Percentiles rank a stretch among this genome's conserved stretches.
phyloP scores from a whole-genome alignment of 2,113 vertebrate genomes.

The Burhinus bistriatus region DNA sequence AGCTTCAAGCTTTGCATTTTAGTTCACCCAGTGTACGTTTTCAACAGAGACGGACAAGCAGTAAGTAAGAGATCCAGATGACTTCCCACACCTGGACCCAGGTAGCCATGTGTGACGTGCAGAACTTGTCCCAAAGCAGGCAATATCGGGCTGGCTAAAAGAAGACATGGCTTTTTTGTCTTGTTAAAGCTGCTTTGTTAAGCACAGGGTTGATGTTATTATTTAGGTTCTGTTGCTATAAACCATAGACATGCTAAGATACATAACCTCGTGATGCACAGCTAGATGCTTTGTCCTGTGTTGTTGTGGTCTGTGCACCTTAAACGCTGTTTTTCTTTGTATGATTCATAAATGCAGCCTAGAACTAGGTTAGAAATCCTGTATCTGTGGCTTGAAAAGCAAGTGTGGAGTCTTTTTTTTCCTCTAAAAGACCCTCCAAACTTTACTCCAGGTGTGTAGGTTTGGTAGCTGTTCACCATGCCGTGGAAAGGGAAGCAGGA shows the following conservation, averaged over 20 bases:
- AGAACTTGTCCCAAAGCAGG: background rate
- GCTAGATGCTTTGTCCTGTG: background rate
- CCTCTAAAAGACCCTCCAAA: background rate
- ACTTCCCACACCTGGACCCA: rapidly evolving
- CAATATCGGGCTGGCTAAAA: background rate
- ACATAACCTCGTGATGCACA: background rate
- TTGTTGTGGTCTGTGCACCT: background rate
- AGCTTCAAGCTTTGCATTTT: background rate
- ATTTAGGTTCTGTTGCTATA: background rate
- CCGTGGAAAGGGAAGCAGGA: background rate
- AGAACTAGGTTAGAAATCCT: background rate
- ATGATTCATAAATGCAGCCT: background rate
- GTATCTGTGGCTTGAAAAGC: background rate
- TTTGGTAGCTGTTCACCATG: background rate
- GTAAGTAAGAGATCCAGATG: rapidly evolving
- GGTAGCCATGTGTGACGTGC: rapidly evolving
- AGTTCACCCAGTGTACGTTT: background rate
- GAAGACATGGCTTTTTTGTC: background rate
- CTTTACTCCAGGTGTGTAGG: background rate
- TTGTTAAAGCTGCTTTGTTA: background rate
- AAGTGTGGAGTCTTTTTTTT: background rate
- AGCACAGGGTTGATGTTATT: background rate
- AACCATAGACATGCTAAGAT: rapidly evolving
- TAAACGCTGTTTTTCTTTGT: background rate
- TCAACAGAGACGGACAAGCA: background rate